Base-by-base conservation (phyloP, 2,113 vertebrate species). In the Anguilla rostrata region DNA sequence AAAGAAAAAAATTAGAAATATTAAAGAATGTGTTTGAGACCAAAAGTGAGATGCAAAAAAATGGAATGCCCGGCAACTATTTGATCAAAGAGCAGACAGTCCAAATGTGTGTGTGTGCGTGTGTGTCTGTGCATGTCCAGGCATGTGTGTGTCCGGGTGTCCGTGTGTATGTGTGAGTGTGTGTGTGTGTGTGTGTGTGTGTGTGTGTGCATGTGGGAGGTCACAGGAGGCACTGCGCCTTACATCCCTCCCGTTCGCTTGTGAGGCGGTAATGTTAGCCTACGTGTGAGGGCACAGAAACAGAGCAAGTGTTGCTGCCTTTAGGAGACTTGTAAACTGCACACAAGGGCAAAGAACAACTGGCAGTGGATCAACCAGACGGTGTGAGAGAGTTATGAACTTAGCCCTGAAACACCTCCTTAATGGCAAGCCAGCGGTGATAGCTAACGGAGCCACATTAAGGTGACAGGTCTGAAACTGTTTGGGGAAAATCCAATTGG, bases 341-440 rank as follows among this genome's bases (percentile, higher is more conserved):
- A 94, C 91, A 94, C 88, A 85, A 80, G 0, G 83, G 88, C 16
- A 83, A 26, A 34, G 43, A 95, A 88, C 1, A 4, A 93, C 91
- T 91, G 92, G 0, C 92, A 94, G 95, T 89, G 94, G 71, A 97
- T 97, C 97, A 96, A 95, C 97, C 97, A 96, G 96, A 95, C 8
- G 95, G 96, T 96, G 96, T 96, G 97, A 96, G 96, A 97, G 95
- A 98, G 96, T 98, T 98, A 99, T 98, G 97, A 98, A 96, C 97
- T 98, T 96, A 98, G 97, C 97, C 97, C 97, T 98, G 97, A 99
- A 97, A 97, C 96, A 97, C 97, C 97, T 97, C 94, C 97, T 98
- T 98, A 97, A 97, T 97, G 97, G 97, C 94, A 96, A 97, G 95
- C 96, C 95, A 93, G 15, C 94, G 93, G 96, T 97, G 97, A 98